Conservation (phyloP, 2,113 vertebrate species). For the Sterna hirundo region DNA sequence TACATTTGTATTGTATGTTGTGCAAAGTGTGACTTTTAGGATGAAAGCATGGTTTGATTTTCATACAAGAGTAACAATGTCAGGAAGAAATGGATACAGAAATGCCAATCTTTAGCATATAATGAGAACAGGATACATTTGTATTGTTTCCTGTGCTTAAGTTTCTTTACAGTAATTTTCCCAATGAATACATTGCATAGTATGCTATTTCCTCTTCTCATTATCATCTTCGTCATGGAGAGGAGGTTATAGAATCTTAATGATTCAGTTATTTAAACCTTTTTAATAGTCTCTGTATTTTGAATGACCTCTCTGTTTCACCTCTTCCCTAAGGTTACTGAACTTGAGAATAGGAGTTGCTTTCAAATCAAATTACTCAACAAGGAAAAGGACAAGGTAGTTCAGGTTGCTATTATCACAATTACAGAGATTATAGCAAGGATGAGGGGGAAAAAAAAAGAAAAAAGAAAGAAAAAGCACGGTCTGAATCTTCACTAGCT, state of each 20-base stretch:
- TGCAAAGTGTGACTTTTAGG: slow-evolving; percentile 3
- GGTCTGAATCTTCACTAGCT: not conserved
- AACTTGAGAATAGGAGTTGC: not conserved
- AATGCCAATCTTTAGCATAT: not conserved
- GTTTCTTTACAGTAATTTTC: slow-evolving; percentile 58
- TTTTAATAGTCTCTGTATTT: slow-evolving; percentile 47
- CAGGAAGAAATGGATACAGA: slow-evolving; percentile 8
- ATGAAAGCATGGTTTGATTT: slow-evolving; percentile 24
- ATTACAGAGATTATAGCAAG: slow-evolving; percentile 18
- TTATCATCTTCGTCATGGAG: slow-evolving; percentile 42
- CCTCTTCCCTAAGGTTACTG: slow-evolving; percentile 23
- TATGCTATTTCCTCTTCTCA: slow-evolving; percentile 53
- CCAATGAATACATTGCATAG: slow-evolving; percentile 35
- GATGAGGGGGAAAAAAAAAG: not conserved
- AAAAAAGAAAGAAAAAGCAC: not conserved
- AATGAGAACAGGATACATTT: slow-evolving; percentile 34
- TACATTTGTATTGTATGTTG: not conserved
- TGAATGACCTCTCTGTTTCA: slow-evolving; percentile 54
- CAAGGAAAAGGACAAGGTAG: not conserved
- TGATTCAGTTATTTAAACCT: slow-evolving; percentile 51
- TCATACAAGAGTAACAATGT: not conserved
- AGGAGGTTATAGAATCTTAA: slow-evolving; percentile 44
- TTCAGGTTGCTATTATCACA: not conserved
- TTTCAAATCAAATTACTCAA: slow-evolving; percentile 38
- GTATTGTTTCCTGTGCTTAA: slow-evolving; percentile 45